Evolutionary conservation across 2,797 vertebrate species (phyloP).

Genomic region (Steatocranus sp.): DNA sequence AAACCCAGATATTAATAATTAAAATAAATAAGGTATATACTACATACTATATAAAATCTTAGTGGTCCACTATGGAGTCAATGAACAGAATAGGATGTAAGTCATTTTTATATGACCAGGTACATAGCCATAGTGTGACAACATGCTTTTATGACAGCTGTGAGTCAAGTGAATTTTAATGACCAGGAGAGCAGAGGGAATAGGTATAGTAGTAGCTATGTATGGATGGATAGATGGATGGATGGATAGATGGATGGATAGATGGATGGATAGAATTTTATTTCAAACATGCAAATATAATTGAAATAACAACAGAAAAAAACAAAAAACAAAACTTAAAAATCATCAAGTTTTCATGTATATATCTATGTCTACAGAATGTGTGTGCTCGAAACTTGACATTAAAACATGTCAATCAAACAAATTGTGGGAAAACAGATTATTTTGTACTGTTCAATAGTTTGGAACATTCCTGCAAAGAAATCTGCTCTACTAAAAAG

Average conservation of each 20-base stretch:
- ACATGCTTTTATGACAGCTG: not conserved
- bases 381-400: too few species aligned
- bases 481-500: not conserved
- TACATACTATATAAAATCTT: not conserved
- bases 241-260: too few species aligned
- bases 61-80: not conserved
- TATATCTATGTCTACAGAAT: too few species aligned
- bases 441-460: not conserved
- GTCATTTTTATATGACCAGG: not conserved
- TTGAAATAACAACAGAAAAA: too few species aligned
- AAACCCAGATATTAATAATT: not conserved
- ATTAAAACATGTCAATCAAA: not conserved
- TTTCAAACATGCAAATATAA: too few species aligned
- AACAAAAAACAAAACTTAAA: too few species aligned
- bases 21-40: fast-evolving
- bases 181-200: not conserved
- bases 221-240: too few species aligned
- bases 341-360: too few species aligned
- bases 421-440: not conserved
- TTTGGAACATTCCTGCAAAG: not conserved
- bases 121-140: not conserved
- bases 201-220: too few species aligned
- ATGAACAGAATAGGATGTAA: not conserved
- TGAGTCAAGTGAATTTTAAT: too few species aligned
- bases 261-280: too few species aligned